phyloP scores from a whole-genome alignment of 2,113 vertebrate species.

The Pseudopipra pipra region DNA sequence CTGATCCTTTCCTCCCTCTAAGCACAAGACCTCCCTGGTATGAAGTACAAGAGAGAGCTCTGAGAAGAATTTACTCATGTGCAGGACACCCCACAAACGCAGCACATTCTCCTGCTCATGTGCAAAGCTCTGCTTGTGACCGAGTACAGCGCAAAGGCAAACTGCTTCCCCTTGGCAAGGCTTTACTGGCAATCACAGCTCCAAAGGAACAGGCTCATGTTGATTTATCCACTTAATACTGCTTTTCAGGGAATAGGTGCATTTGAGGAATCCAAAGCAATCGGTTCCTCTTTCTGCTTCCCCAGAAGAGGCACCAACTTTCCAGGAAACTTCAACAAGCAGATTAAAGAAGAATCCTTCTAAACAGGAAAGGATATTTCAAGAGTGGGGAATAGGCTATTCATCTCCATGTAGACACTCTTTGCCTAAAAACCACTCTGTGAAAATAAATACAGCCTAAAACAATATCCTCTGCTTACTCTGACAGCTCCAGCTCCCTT shows the following conservation, averaged over 20 bases:
- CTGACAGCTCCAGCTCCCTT: slow-evolving; percentile 1
- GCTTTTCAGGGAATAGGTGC: slow-evolving; percentile 22
- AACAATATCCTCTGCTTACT: slow-evolving; percentile 39
- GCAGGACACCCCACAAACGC: background rate
- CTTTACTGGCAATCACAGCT: background rate
- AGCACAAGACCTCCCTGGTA: background rate
- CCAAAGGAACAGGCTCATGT: background rate
- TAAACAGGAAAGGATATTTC: slow-evolving; percentile 34
- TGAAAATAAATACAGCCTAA: slow-evolving; percentile 51
- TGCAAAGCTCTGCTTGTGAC: background rate
- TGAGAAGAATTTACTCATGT: background rate
- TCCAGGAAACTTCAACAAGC: slow-evolving; percentile 25
- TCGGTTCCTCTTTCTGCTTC: background rate
- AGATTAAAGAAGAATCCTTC: slow-evolving; percentile 22
- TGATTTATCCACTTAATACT: background rate
- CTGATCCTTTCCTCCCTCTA: background rate
- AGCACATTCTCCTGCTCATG: background rate
- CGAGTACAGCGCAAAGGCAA: background rate
- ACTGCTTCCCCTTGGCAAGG: background rate
- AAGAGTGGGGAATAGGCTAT: background rate
- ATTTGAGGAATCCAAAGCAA: slow-evolving; percentile 24
- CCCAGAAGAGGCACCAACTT: background rate
- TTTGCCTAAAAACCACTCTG: background rate
- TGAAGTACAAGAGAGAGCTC: background rate
- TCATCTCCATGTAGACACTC: background rate